A percentile compares a stretch with the other conserved stretches of the same genome.
phyloP scores from a whole-genome alignment of 2,888 invertebrate genomes.

The Temnothorax ravouxi region DNA sequence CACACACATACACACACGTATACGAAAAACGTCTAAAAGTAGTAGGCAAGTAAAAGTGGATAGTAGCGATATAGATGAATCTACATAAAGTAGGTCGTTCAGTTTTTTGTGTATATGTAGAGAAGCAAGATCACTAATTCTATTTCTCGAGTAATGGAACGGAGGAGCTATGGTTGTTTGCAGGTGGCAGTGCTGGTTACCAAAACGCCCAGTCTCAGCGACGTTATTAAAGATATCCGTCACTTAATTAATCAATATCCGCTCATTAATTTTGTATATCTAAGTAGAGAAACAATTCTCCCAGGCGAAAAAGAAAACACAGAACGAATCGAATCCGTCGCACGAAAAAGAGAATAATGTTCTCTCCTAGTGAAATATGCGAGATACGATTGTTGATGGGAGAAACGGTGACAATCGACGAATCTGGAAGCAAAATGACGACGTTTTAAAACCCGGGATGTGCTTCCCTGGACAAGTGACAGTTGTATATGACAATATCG shows the following conservation, averaged over 20 bases:
- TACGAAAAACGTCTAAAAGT: conserved; percentile 11
- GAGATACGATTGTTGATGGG: conserved; percentile 5
- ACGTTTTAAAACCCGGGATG: not conserved
- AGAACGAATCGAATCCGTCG: conserved; percentile 47
- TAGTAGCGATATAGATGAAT: conserved; percentile 16
- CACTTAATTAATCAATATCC: conserved; percentile 45
- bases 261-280: conserved; percentile 75
- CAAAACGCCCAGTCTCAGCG: conserved; percentile 83
- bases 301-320: not conserved
- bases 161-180: conserved; percentile 83
- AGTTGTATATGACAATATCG: not conserved
- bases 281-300: conserved; percentile 68
- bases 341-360: conserved; percentile 63
- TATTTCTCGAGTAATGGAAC: conserved; percentile 78
- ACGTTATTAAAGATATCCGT: conserved; percentile 78
- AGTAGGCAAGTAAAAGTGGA: conserved; percentile 19
- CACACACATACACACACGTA: not conserved
- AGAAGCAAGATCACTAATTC: conserved; percentile 55
- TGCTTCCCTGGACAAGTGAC: not conserved
- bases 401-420: conserved; percentile 22
- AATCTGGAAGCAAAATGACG: conserved; percentile 29
- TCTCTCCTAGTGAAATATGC: conserved; percentile 38
- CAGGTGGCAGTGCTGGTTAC: conserved; percentile 85
- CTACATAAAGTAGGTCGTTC: conserved; percentile 16
- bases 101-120: conserved; percentile 44